These are phyloP conservation scores for Amblyopsis rosae DNA, from an alignment of 2,113 vertebrate species.

Conservation along the genomic window DNA sequence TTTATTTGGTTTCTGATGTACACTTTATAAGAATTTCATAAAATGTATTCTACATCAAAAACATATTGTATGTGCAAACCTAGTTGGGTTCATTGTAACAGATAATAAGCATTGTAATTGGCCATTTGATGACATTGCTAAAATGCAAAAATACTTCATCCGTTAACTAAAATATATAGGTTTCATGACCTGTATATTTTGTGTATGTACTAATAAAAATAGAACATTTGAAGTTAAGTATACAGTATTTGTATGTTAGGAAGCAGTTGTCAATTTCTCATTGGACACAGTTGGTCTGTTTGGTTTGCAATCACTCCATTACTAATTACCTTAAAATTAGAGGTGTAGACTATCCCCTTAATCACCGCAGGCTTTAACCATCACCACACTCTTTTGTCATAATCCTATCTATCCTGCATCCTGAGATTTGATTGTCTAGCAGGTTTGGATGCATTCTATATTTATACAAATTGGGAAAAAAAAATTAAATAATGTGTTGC, in stretches of 20 bases:
- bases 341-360: slow-evolving; percentile 52
- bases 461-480: too few species aligned
- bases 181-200: background rate
- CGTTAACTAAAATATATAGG: background rate
- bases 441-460: too few species aligned
- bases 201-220: slow-evolving; percentile 34
- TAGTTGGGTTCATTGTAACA: too few species aligned
- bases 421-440: background rate
- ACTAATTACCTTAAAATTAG: slow-evolving; percentile 46
- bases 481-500: too few species aligned
- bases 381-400: slow-evolving; percentile 4
- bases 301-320: slow-evolving; percentile 13
- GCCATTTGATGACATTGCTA: background rate
- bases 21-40: too few species aligned
- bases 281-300: background rate
- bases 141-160: background rate
- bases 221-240: background rate
- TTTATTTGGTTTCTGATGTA: too few species aligned
- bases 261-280: background rate
- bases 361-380: slow-evolving; percentile 39
- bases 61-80: too few species aligned
- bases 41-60: too few species aligned
- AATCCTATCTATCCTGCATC: slow-evolving; percentile 56
- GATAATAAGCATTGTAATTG: background rate
- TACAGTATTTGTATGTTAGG: background rate